These are phyloP conservation scores for Colletes gigas DNA, from an alignment of 1,140 invertebrate genomes.

Conservation along the genomic window DNA sequence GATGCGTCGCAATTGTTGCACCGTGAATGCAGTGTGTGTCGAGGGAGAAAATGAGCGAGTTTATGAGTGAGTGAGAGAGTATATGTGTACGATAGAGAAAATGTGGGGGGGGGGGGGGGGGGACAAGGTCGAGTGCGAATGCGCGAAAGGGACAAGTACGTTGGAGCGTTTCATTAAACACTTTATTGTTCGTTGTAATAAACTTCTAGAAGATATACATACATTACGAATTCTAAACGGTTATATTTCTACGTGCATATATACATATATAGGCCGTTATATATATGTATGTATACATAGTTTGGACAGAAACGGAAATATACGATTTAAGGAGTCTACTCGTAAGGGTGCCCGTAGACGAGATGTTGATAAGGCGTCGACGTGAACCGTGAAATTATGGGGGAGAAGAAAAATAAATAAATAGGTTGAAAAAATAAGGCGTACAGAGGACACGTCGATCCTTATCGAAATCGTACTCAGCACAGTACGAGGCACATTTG, in stretches of 20 bases:
- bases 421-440: conserved; percentile 23
- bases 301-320: conserved; percentile 8
- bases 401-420: conserved; percentile 42
- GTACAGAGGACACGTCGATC: conserved; percentile 17
- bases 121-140: conserved; percentile 1
- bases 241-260: conserved; percentile 79
- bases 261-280: conserved; percentile 43
- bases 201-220: conserved; percentile 70
- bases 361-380: conserved; percentile 62
- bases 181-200: conserved; percentile 76
- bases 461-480: conserved; percentile 67
- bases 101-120: too few species aligned
- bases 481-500: conserved; percentile 75
- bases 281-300: conserved; percentile 49
- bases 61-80: not conserved
- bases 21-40: not conserved
- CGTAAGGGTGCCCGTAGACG: conserved; percentile 71
- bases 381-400: conserved; percentile 68
- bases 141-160: conserved; percentile 43
- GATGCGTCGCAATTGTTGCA: not conserved
- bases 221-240: conserved; percentile 77
- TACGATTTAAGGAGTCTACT: conserved; percentile 69
- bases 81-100: too few species aligned
- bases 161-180: conserved; percentile 72
- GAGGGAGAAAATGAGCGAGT: conserved; percentile 8